phyloP scores from a whole-genome alignment of 2,888 invertebrate genomes.

The Charanyca ferruginea region DNA sequence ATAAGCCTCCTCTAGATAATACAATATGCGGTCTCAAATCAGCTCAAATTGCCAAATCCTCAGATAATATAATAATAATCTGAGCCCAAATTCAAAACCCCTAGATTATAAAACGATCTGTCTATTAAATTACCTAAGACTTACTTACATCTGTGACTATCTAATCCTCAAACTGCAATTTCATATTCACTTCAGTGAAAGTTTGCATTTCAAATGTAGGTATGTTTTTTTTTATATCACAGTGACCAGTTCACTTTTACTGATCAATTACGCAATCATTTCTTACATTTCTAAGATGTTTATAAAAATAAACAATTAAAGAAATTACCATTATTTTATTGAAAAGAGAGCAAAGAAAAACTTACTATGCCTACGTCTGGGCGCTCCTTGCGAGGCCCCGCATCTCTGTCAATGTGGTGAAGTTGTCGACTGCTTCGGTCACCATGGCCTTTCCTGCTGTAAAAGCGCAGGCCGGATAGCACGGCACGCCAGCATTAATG shows the following conservation, averaged over 20 bases:
- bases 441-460: too few species aligned
- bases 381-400: too few species aligned
- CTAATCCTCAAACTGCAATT: conserved; percentile 18
- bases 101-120: conserved; percentile 11
- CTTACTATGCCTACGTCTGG: too few species aligned
- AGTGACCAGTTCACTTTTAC: conserved; percentile 53
- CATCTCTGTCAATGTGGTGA: too few species aligned
- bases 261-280: conserved; percentile 43
- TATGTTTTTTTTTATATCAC: conserved; percentile 29
- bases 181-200: conserved; percentile 52
- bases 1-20: too few species aligned
- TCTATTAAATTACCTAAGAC: conserved; percentile 11
- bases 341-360: too few species aligned
- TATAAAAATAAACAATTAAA: not conserved
- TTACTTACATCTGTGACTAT: not conserved
- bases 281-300: conserved; percentile 3
- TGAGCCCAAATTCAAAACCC: not conserved
- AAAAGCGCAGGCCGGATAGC: too few species aligned
- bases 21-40: not conserved
- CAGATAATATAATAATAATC: too few species aligned
- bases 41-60: not conserved
- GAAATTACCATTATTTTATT: not conserved
- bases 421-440: too few species aligned
- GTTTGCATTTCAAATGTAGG: conserved; percentile 36
- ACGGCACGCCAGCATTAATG: too few species aligned